Base-by-base conservation (phyloP, 2,797 vertebrate species). In the Schizopygopsis malacanthus region DNA sequence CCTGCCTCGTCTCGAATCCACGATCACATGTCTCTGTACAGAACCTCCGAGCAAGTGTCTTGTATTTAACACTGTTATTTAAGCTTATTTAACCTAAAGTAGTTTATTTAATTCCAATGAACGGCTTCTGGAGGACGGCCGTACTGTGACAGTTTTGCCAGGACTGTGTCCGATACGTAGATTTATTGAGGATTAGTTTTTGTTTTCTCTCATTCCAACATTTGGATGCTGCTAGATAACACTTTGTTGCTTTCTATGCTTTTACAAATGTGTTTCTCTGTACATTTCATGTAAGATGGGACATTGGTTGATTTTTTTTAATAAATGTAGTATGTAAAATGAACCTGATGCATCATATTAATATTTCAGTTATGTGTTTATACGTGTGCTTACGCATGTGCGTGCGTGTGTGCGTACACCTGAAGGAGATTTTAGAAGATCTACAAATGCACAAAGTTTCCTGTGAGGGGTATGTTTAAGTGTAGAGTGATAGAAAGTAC, bases 1-100 rank as follows among this genome's bases (percentile, higher is more conserved):
- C 25, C 93, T 92, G 96, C 96, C 97, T 97, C 97, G 96, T 97
- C 94, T 94, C 41, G 92, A 92, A 91, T 91, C 78, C 93, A 92
- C 93, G 93, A 89, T 93, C 92, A 93, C 94, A 93, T 95, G 96
- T 97, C 95, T 96, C 92, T 98, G 96, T 97, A 97, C 95, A 98
- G 96, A 97, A 95, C 93, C 96, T 96, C 95, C 94, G 95, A 97
- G 94, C 92, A 96, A 97, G 94, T 96, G 96, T 97, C 96, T 96
- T 97, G 96, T 98, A 97, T 98, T 98, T 98, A 98, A 98, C 97
- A 96, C 94, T 95, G 95, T 97, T 97, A 98, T 98, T 98, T 98
- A 98, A 98, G 96, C 96, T 97, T 98, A 97, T 98, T 99, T 98
- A 98, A 97, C 96, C 97, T 94, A 93, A 95, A 96, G 93, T 93